Percentiles rank a stretch among this genome's conserved stretches.
Evolutionary conservation across 2,888 invertebrate species (phyloP).

Genomic region (Helleia helle): DNA sequence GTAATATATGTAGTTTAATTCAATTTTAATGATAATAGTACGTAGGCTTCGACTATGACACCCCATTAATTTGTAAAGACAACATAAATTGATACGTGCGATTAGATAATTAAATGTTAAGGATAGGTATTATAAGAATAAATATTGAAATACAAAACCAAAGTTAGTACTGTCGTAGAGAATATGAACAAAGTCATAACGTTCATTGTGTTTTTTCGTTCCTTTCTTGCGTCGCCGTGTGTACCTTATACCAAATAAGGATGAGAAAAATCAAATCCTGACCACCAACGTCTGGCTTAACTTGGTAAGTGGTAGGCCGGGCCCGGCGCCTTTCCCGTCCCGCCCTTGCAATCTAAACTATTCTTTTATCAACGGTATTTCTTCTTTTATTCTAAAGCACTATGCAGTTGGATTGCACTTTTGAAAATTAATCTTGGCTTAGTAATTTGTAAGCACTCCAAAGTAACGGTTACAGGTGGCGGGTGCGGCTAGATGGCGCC

Average conservation of each 20-base stretch:
- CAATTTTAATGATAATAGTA: too few species aligned
- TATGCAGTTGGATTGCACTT: conserved; percentile 25
- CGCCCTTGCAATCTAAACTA: conserved; percentile 36
- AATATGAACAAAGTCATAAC: too few species aligned
- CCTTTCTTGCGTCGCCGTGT: conserved; percentile 72
- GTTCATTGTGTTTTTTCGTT: conserved; percentile 63
- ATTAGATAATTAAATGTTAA: too few species aligned
- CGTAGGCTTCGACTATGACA: too few species aligned
- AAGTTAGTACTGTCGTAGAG: too few species aligned
- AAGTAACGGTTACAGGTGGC: conserved; percentile 45
- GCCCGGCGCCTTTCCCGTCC: conserved; percentile 53
- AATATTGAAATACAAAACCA: too few species aligned
- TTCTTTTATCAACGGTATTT: conserved; percentile 18
- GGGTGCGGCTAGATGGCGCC: conserved; percentile 52
- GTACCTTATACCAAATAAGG: conserved; percentile 84
- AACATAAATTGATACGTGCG: too few species aligned
- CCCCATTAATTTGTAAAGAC: too few species aligned
- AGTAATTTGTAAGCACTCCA: conserved; percentile 17
- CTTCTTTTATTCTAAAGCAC: conserved; percentile 27
- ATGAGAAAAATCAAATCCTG: conserved; percentile 99
- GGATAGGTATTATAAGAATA: too few species aligned
- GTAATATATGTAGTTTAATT: too few species aligned
- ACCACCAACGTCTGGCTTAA: conserved; percentile 98
- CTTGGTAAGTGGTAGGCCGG: conserved; percentile 89
- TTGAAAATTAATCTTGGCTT: conserved; percentile 16